Conservation (phyloP, 1,140 invertebrate species). For the Saccostrea cuccullata region DNA sequence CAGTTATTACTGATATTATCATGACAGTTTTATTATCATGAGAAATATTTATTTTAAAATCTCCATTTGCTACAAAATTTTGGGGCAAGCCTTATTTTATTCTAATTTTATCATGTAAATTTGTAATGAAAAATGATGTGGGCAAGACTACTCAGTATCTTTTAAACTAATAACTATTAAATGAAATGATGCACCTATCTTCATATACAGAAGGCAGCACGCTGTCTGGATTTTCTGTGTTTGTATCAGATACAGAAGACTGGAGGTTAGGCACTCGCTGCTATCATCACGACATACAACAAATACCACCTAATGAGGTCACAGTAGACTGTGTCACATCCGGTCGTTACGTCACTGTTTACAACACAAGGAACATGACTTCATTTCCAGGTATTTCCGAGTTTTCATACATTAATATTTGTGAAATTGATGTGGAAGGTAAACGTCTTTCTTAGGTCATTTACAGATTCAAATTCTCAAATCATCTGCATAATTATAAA, state of each 20-base stretch:
- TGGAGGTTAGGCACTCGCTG: background rate
- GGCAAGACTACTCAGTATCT: too few relatives aligned
- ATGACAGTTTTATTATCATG: too few relatives aligned
- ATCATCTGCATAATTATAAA: too few relatives aligned
- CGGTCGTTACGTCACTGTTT: conserved; percentile 7
- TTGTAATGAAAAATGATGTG: too few relatives aligned
- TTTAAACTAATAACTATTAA: too few relatives aligned
- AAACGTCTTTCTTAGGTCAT: background rate
- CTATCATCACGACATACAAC: background rate
- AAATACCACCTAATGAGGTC: background rate
- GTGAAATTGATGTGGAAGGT: background rate
- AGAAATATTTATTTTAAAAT: too few relatives aligned
- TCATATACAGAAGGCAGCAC: background rate
- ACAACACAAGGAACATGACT: background rate
- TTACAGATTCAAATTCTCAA: too few relatives aligned
- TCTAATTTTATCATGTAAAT: too few relatives aligned
- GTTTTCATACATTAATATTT: background rate
- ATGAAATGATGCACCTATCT: too few relatives aligned
- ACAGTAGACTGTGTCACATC: background rate
- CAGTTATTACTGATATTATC: too few relatives aligned
- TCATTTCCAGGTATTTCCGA: background rate
- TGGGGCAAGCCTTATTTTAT: too few relatives aligned
- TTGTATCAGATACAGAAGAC: background rate
- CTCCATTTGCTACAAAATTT: too few relatives aligned
- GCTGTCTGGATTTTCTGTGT: background rate